Evolutionary conservation across 2,797 vertebrate genomes (phyloP), one percentile per base, ranked within the genome.

Genomic region (Lycodopsis pacificus): DNA sequence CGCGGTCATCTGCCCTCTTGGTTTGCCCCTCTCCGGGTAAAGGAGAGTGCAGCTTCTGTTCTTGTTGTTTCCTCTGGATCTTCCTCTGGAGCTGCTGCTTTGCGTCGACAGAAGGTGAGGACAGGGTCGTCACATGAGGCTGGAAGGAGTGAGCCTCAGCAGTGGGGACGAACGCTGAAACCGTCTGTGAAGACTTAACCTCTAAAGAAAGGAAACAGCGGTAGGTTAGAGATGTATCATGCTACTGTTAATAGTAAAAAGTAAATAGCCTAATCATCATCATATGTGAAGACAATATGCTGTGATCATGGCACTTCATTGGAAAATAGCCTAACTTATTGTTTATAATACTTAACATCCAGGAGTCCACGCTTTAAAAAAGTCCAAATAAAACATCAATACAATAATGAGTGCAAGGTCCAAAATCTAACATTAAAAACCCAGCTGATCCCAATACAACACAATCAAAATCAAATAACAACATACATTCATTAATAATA

Each of bases 31-130:
- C 98, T 80, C 95, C 96, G 12, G 96, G 97, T 82, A 95, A 89
- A 70, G 98, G 98, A 66, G 98, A 98, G 40, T 97, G 96, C 42
- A 99, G 93, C 88, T 98, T 99, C 93, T 98, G 97, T 83, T 99
- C 98, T 70, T 99, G 98, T 83, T 99, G 98, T 90, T 97, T 99
- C 94, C 97, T 98, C 93, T 99, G 98, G 87, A 99, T 98, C 93
- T 99, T 99, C 72, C 97, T 96, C 88, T 99, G 98, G 82, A 99
- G 96, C 88, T 99, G 98, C 93, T 99, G 98, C 91, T 99, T 99
- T 64, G 98, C 98, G 81, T 99, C 98, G 12, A 98, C 90, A 30
- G 95, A 95, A 25, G 97, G 97, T 7, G 97, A 97, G 5, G 96
- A 94, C 92, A 99, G 88, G 54, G 96, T 97, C 81, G 97, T 96